phyloP scores from a whole-genome alignment of 2,797 vertebrate species.

The Cirrhinus mrigala region DNA sequence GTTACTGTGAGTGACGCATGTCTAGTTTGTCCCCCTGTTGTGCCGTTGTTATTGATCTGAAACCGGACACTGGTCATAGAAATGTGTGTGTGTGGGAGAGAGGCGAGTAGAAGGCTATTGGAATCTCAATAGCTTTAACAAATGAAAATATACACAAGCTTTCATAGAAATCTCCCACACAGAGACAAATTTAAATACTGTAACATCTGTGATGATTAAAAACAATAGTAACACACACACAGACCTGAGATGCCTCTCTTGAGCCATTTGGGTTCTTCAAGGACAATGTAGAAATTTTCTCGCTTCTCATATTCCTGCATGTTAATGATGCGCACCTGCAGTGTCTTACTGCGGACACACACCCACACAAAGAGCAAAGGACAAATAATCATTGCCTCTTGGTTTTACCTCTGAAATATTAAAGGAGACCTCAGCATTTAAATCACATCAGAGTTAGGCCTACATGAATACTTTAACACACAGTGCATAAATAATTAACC shows the following conservation, averaged over 20 bases:
- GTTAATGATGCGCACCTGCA: slow-evolving; percentile 88
- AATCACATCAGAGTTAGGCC: slow-evolving; percentile 71
- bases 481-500: slow-evolving; percentile 70
- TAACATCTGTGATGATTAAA: neutral
- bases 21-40: slow-evolving; percentile 37
- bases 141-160: slow-evolving; percentile 19
- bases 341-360: slow-evolving; percentile 81
- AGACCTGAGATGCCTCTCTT: slow-evolving; percentile 90
- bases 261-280: slow-evolving; percentile 92
- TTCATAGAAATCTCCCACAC: neutral
- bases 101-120: slow-evolving; percentile 2
- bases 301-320: slow-evolving; percentile 93
- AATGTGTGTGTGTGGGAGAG: slow-evolving; percentile 25
- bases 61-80: slow-evolving; percentile 56
- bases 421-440: slow-evolving; percentile 62
- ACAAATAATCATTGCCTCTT: slow-evolving; percentile 46
- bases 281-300: slow-evolving; percentile 91
- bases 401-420: slow-evolving; percentile 64
- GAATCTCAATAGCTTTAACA: slow-evolving; percentile 4
- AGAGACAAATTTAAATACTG: neutral
- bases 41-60: slow-evolving; percentile 64
- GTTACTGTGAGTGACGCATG: slow-evolving; percentile 50
- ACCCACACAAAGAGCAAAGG: slow-evolving; percentile 49
- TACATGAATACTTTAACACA: slow-evolving; percentile 71
- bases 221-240: slow-evolving; percentile 45